Conservation (phyloP, 2,888 invertebrate species). For the Drosophila putrida region DNA sequence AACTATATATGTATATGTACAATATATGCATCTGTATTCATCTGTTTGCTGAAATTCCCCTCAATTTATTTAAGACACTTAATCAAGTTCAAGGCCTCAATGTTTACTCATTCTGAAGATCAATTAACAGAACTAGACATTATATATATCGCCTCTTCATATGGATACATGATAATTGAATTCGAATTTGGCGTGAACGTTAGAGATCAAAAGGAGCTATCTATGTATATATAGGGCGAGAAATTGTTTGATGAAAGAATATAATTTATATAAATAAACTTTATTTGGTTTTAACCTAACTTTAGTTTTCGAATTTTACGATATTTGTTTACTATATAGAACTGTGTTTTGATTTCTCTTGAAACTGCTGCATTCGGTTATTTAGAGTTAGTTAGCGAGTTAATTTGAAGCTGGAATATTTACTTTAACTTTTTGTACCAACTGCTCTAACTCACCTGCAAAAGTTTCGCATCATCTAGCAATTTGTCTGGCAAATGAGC, state of each 20-base stretch:
- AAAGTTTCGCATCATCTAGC: constrained; percentile 88
- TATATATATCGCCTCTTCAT: constrained; percentile 44
- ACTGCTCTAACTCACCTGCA: constrained; percentile 87
- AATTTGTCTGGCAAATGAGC: constrained; percentile 87
- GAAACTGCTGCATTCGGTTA: too few relatives aligned
- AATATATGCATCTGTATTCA: too few relatives aligned
- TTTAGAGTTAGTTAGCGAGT: too few relatives aligned
- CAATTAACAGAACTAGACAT: constrained; percentile 19
- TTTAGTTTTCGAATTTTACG: too few relatives aligned
- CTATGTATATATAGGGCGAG: too few relatives aligned
- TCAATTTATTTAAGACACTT: constrained; percentile 83
- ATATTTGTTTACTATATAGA: too few relatives aligned
- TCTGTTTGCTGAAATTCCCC: constrained; percentile 20
- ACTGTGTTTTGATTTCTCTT: too few relatives aligned
- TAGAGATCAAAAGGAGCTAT: background rate
- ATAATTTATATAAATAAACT: too few relatives aligned
- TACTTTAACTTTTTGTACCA: constrained; percentile 12
- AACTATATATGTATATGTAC: background rate
- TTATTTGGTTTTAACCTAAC: too few relatives aligned
- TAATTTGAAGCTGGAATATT: constrained; percentile 11
- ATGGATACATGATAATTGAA: too few relatives aligned
- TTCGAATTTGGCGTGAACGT: constrained; percentile 45
- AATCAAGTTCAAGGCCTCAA: constrained; percentile 65
- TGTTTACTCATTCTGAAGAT: constrained; percentile 24
- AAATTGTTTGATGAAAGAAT: too few relatives aligned